Evolutionary conservation across 2,888 invertebrate genomes (phyloP), one percentile per base, ranked within the genome.

Genomic region (Luffia ferchaultella): DNA sequence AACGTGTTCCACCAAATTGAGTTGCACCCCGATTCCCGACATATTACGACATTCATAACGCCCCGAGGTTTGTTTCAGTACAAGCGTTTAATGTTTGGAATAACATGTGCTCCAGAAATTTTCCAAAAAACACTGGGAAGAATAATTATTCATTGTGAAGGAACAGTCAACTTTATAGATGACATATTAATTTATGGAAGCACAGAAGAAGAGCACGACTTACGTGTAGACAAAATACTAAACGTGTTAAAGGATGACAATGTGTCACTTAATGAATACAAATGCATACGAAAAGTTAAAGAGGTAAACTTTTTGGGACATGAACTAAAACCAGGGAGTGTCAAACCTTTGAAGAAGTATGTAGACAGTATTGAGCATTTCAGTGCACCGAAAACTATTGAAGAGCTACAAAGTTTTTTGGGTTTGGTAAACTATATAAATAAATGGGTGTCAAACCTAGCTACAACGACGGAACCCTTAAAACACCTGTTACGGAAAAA

Each of bases 61-160:
- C 58, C 58, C 18, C 56, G 55, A 41, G 71, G 70, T 0, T 46
- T 74, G 15, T 70, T 52, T 50, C 53, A 66, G 20, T 77, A 68
- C 52, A 75, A 72, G 55, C 45, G 70, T 9, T 30, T 72, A 9
- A 67, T 67, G 63, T 73, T 72, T 52, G 70, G 70, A 0, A 64
- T 76, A 9, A 60, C 58, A 1, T 70, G 69, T 48, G 79, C 79
- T 2, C 67, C 70, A 0, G 78, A 76, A 58, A 57, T 70, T 1
- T 77, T 72, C 53, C 70, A 76, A 57, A 68, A 73, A 57, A 61
- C 60, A 1, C 51, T 77, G 19, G 65, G 67, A 52, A 54, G 57
- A 53, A 60, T 73, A 5, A 47, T 76, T 2, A 30, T 53, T 42
- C 58, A 56, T 2, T 67, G 67, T 17, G 58, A 65, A 42, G 68